Evolutionary conservation across 1,140 invertebrate genomes (phyloP), one percentile per base, ranked within the genome.

Genomic region (Cyclargus thomasi): DNA sequence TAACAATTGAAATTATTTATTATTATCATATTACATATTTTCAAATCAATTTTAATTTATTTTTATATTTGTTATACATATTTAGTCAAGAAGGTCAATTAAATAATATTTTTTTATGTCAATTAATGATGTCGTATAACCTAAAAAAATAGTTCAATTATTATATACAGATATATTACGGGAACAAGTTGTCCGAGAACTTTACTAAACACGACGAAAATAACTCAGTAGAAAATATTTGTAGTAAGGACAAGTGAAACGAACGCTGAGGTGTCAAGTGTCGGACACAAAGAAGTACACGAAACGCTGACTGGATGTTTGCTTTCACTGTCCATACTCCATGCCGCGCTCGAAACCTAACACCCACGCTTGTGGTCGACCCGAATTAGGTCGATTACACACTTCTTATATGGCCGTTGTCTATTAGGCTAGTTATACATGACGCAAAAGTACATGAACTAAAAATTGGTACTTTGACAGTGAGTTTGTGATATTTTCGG

Each of bases 241-340:
- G 39, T 62, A 57, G 66, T 64, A 36, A 55, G 65, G 53, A 72
- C 17, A 20, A 59, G 55, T 21, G 55, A 18, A 74, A 70, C 73
- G 78, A 79, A 81, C 79, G 78, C 75, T 78, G 79, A 79, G 79
- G 83, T 86, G 78, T 88, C 85, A 84, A 77, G 81, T 88, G 76
- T 79, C 85, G 74, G 68, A 74, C 75, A 81, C 79, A 78, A 85
- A 76, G 84, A 81, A 78, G 79, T 79, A 81, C 77, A 76, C 79
- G 80, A 78, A 82, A 84, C 85, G 82, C 77, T 76, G 78, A 77
- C 76, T 78, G 74, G 75, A 76, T 79, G 80, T 85, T 81, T 82
- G 82, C 83, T 86, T 86, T 86, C 83, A 79, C 86, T 83, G 71
- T 63, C 69, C 71, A 71, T 74, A 68, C 83, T 63, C 69, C 71